Base-by-base conservation (phyloP, 2,888 invertebrate genomes). In the Drosophila kambysellisi region DNA sequence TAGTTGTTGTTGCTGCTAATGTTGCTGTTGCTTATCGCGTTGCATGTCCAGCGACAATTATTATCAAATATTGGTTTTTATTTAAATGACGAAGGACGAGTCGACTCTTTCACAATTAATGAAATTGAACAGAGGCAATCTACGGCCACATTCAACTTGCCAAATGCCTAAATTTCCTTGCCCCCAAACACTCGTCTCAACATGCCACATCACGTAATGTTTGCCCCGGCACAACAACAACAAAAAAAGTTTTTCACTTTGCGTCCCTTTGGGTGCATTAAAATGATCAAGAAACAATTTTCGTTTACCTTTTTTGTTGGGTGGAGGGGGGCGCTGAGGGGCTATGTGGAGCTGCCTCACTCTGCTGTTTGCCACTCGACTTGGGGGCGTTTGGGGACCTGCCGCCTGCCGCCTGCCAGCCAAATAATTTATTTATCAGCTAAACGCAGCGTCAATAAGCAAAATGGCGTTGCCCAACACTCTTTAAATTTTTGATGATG, bases 281-380 rank as follows among this genome's bases (percentile, higher is more conserved):
- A 91, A 92, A 91, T 91, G 92, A 92, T 92, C 92, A 92, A 92
- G 91, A 92, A 92, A 92, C 92, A 92, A 92, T 92, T 92, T 86
- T 92, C 87, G 86, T 87, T 89, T 89, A 90, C 85, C 88, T 86
- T 82, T 89, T 89, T 77, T 46, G 25, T 25, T 25, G 25, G 25
- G n/a, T n/a, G 25, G 25, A 1, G 20, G 25, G 2, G 25, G 71
- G 65, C 63, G 72, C 67, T 76, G 46, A n/a, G 74, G 70, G 51
- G 62, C 43, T 53, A 46, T 65, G 70, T 68, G 80, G 63, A 59
- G 32, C 37, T 29, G 54, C 29, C 7, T 6, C 43, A 17, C 53
- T 30, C 30, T 9, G 50, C 37, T 32, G 39, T 30, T 35, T 41
- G n/a, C 15, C 33, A 54, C 41, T 60, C 52, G 60, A 57, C 25